Evolutionary conservation across 2,797 vertebrate genomes (phyloP).

Genomic region (Smutsia gigantea): DNA sequence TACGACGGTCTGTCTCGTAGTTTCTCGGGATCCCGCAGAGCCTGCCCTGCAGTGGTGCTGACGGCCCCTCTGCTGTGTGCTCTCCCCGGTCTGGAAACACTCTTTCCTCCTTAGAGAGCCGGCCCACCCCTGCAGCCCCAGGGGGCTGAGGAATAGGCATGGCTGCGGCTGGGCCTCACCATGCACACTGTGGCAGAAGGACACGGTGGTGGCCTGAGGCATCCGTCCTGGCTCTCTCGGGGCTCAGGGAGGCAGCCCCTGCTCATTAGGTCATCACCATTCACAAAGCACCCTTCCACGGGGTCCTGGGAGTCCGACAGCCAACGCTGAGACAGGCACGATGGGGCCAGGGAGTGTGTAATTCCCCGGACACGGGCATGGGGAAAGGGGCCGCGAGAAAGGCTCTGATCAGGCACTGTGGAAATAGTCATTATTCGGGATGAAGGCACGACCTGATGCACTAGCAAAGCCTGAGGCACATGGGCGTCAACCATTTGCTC

Average conservation of each 20-base stretch:
- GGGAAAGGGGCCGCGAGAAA: rapidly evolving
- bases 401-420: not conserved
- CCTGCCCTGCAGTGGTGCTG: conserved; percentile 35
- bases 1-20: not conserved
- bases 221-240: rapidly evolving
- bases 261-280: rapidly evolving
- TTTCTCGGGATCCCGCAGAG: rapidly evolving
- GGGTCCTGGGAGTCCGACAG: not conserved
- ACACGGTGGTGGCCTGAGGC: rapidly evolving
- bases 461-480: not conserved
- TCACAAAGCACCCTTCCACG: not conserved
- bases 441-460: rapidly evolving
- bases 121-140: conserved; percentile 57
- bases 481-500: rapidly evolving
- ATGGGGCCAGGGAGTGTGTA: not conserved
- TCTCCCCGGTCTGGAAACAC: conserved; percentile 29
- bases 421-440: too few relatives aligned
- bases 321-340: rapidly evolving
- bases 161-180: not conserved
- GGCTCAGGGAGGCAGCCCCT: not conserved
- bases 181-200: not conserved
- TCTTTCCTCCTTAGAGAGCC: conserved; percentile 45
- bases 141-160: conserved; percentile 57
- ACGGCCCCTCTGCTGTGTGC: not conserved
- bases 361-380: rapidly evolving